phyloP scores from a whole-genome alignment of 1,140 invertebrate species.

The Hesperophylax magnus region DNA sequence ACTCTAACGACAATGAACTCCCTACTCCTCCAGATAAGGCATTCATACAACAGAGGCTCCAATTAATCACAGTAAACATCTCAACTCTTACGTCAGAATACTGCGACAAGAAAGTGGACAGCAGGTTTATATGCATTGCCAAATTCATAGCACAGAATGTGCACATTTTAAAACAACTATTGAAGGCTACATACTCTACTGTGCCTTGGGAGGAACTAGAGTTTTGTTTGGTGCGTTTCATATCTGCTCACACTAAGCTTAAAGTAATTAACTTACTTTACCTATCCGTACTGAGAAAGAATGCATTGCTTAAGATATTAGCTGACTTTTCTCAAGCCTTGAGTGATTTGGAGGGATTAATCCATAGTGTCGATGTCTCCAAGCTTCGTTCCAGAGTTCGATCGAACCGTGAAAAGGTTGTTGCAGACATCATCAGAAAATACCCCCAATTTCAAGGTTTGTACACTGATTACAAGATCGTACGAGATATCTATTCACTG shows the following conservation, averaged over 20 bases:
- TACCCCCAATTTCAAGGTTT: neutral
- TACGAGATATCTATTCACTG: constrained; percentile 1
- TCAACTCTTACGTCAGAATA: no score
- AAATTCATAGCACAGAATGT: constrained; percentile 1
- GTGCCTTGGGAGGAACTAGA: neutral
- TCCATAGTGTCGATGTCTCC: neutral
- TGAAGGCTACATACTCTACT: neutral
- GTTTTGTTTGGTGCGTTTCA: neutral
- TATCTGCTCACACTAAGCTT: neutral
- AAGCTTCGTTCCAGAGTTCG: neutral
- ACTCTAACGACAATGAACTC: neutral
- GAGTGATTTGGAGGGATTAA: neutral
- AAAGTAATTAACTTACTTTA: neutral
- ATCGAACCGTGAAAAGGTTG: neutral
- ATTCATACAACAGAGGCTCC: neutral
- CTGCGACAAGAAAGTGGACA: neutral
- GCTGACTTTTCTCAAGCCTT: neutral
- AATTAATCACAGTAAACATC: neutral
- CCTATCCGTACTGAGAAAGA: no score
- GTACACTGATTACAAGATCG: neutral
- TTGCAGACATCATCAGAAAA: neutral
- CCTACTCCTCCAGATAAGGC: neutral
- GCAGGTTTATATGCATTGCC: neutral
- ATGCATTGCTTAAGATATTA: neutral
- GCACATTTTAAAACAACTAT: neutral